A percentile compares a stretch with the other conserved stretches of the same genome.
Conservation (phyloP, 2,888 invertebrate genomes). For the Tricholauxania praeusta region DNA sequence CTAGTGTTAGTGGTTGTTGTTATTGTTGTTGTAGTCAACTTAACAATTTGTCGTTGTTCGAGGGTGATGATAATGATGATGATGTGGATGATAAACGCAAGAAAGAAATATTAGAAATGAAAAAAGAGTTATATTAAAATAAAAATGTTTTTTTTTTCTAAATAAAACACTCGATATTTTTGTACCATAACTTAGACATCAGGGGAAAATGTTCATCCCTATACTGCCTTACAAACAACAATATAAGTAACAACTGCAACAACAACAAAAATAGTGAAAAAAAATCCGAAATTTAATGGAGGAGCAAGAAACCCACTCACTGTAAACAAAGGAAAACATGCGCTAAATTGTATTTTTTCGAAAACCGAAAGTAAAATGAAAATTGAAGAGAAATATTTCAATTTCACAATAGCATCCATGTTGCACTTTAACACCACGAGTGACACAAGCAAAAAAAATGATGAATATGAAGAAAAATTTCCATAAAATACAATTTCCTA, state of each 20-base stretch:
- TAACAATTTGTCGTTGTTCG: neutral
- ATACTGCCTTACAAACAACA: neutral
- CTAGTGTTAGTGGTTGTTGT: slow-evolving; percentile 70
- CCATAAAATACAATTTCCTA: neutral
- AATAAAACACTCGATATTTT: neutral
- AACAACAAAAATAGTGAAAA: neutral
- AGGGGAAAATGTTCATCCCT: neutral
- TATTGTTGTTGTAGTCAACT: slow-evolving; percentile 8
- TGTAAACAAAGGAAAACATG: slow-evolving; percentile 32
- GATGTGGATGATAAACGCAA: slow-evolving; percentile 11
- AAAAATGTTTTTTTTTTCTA: neutral
- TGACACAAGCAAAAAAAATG: slow-evolving; percentile 10
- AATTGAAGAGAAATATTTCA: neutral
- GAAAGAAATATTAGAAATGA: neutral
- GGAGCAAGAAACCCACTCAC: slow-evolving; percentile 35
- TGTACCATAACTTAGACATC: neutral
- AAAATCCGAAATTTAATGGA: neutral
- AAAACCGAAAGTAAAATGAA: slow-evolving; percentile 30
- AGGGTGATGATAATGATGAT: neutral
- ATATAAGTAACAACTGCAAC: neutral
- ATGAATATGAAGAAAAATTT: slow-evolving; percentile 34
- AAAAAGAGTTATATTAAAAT: neutral
- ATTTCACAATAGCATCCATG: neutral
- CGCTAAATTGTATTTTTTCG: slow-evolving; percentile 26
- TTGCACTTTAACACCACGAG: slow-evolving; percentile 1